phyloP scores from a whole-genome alignment of 2,113 vertebrate genomes.

The Apus apus region DNA sequence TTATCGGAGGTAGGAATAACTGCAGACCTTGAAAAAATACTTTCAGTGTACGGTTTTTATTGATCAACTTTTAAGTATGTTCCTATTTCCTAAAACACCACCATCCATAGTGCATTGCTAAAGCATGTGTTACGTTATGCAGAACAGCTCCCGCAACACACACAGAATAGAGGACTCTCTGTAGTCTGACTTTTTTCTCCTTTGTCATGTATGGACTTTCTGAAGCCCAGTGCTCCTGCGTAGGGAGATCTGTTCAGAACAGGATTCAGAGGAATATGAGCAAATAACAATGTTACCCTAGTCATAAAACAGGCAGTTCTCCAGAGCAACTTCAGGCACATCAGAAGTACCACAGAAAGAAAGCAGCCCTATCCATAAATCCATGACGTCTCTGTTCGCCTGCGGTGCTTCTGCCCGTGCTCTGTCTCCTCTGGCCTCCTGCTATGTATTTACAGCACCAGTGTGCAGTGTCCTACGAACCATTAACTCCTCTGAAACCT shows the following conservation, averaged over 20 bases:
- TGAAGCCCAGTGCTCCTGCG: neutral
- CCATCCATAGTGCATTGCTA: neutral
- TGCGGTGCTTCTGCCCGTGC: neutral
- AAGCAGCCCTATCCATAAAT: neutral
- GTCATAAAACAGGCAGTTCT: neutral
- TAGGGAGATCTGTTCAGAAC: neutral
- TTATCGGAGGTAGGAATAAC: neutral
- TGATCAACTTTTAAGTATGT: neutral
- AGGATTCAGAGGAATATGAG: neutral
- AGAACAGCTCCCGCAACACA: neutral
- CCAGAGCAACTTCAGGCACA: neutral
- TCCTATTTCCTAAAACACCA: neutral
- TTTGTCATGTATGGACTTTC: neutral
- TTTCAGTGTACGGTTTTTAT: neutral
- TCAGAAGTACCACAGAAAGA: neutral
- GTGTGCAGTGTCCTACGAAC: fast-evolving
- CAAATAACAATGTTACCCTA: neutral
- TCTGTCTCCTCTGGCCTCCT: neutral
- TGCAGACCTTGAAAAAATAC: neutral
- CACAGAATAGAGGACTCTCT: neutral
- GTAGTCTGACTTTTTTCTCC: neutral
- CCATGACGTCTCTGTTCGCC: neutral
- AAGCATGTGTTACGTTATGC: neutral
- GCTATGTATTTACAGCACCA: neutral
- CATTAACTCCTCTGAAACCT: neutral